Percentiles rank a stretch among this genome's conserved stretches.
Evolutionary conservation across 1,140 invertebrate genomes (phyloP).

Genomic region (Aporrectodea caliginosa): DNA sequence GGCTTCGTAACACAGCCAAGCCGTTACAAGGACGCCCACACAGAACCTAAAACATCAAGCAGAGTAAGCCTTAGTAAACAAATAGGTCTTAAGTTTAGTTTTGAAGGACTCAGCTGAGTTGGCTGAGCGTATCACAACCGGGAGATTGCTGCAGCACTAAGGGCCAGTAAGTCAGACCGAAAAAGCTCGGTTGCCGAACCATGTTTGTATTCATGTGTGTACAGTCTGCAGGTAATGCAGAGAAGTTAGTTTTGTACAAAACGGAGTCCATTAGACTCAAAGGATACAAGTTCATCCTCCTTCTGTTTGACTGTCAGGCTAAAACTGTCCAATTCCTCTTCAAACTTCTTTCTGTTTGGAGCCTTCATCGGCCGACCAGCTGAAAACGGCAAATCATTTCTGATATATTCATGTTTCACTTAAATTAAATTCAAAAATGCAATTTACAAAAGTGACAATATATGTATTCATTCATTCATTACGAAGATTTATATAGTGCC

Average conservation of each 20-base stretch:
- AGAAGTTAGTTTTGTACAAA: background rate
- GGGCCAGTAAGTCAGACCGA: background rate
- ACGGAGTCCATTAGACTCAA: background rate
- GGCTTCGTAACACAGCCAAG: too few species aligned
- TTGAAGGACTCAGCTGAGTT: background rate
- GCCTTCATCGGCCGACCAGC: constrained; percentile 34
- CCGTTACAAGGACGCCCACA: too few species aligned
- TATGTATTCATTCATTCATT: too few species aligned
- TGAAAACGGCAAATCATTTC: too few species aligned
- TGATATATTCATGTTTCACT: too few species aligned
- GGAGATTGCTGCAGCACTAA: background rate
- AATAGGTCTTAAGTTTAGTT: too few species aligned
- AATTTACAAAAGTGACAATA: too few species aligned
- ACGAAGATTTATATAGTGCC: too few species aligned
- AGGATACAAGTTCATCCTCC: constrained; percentile 42
- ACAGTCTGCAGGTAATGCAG: background rate
- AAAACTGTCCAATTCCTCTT: constrained; percentile 43
- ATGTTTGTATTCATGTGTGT: background rate
- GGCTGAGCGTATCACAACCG: background rate
- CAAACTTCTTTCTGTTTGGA: constrained; percentile 48
- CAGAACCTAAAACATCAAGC: too few species aligned
- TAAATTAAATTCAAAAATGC: too few species aligned
- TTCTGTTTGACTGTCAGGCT: constrained; percentile 37
- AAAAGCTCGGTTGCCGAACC: background rate
- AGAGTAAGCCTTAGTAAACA: too few species aligned